Evolutionary conservation across 2,888 invertebrate species (phyloP), one percentile per base, ranked within the genome.

Genomic region (Tridacna gigas): DNA sequence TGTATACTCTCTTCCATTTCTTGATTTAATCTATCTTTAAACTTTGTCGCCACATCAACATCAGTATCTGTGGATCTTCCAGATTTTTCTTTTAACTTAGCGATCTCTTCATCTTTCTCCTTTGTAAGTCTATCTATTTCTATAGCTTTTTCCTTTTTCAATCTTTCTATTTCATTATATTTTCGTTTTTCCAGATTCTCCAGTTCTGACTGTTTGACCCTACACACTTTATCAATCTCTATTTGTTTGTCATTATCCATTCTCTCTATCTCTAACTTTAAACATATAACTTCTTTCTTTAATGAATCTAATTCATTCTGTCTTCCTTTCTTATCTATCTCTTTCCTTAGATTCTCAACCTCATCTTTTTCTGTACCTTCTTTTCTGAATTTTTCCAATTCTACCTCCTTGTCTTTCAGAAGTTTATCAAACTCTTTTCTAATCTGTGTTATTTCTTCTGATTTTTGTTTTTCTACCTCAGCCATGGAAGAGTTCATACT

Each of bases 1-100:
- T 87, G 85, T 28, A 84, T 75, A 22, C 87, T 88, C 25, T 83
- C 88, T 47, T 89, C 88, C 67, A 84, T 82, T 37, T 88, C 89
- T 45, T 84, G 80, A 79, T 86, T 86, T 56, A 89, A 47, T 26
- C 74, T 78, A 25, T 89, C 84, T 9, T 79, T 83, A 22, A 85
- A 76, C 71, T 84, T 86, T 12, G 67, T 67, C 20, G 79, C 74
- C 45, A 88, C 28, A 67, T 86, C 86, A 5, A 85, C 75, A 47
- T 75, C 84, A 48, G 82, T 77, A 4, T 79, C 75, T 20, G 80
- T 18, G 1, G 45, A 82, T 66, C 60, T 77, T 67, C 79, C 76
- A n/a, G 79, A 79, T 45, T 89, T 89, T 74, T 89, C 89, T 65
- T 90, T 66, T 79, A 73, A 15, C 80, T 74, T 45, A 2, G 60